phyloP scores from a whole-genome alignment of 2,888 invertebrate genomes.

The Dasysyrphus albostriatus region DNA sequence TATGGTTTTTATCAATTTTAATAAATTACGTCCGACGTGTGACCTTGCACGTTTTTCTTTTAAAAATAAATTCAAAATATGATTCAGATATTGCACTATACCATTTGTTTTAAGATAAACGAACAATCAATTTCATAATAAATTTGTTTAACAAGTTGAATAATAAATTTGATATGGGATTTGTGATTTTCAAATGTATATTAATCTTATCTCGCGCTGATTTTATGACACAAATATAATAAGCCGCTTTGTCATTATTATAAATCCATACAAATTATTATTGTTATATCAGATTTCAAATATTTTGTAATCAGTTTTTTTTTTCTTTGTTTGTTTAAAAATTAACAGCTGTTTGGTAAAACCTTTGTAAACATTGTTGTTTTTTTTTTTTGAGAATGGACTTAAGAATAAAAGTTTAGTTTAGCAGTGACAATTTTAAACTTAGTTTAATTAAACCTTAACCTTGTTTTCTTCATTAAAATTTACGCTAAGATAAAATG shows the following conservation, averaged over 20 bases:
- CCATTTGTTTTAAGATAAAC: neutral
- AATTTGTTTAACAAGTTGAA: neutral
- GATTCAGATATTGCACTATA: constrained; percentile 22
- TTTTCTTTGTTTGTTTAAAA: neutral
- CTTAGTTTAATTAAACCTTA: too few relatives aligned
- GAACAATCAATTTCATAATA: constrained; percentile 11
- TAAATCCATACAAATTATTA: too few relatives aligned
- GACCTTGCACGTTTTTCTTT: neutral
- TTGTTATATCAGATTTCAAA: neutral
- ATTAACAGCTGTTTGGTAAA: neutral
- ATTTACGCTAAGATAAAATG: too few relatives aligned
- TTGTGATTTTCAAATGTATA: neutral
- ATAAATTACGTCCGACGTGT: neutral
- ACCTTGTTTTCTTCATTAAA: too few relatives aligned
- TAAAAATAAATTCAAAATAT: neutral
- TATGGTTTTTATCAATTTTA: neutral
- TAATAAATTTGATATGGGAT: neutral
- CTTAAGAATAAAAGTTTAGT: too few relatives aligned
- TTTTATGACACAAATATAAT: constrained; percentile 13
- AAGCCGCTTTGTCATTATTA: neutral
- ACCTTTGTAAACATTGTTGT: neutral
- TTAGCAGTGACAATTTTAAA: too few relatives aligned
- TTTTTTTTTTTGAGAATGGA: too few relatives aligned
- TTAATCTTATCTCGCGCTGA: neutral
- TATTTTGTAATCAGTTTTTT: neutral